Evolutionary conservation across 2,113 vertebrate genomes (phyloP), one percentile per base, ranked within the genome.

Genomic region (Ahaetulla prasina): DNA sequence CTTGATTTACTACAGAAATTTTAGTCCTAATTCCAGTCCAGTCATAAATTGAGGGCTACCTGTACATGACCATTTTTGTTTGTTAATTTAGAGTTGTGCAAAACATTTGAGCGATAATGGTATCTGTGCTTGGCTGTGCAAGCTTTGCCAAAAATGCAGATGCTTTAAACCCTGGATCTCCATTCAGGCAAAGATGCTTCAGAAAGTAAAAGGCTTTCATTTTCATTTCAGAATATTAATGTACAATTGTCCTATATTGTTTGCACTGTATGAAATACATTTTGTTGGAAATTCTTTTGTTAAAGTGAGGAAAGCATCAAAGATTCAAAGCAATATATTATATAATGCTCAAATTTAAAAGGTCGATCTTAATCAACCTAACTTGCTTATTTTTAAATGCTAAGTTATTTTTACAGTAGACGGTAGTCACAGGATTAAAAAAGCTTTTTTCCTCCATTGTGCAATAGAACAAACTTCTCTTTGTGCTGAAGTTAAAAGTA

Each of bases 401-500:
- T 80, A 60, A 89, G 35, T 89, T 43, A 45, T 85, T 50, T 57
- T 85, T 90, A 84, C 7, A 49, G 43, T 39, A 89, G 88, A 89
- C 45, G 50, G 27, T 74, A 57, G 80, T 43, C 39, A 89, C 55
- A 92, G n/a, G 35, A 85, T 54, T 87, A 91, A 95, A 98, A 98
- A 97, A 97, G 97, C 95, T 97, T 97, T 98, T 97, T 6, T 16
- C 3, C 23, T 25, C 57, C 14, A 95, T 97, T 95, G 95, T 94
- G 94, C 94, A 96, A 94, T 94, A 96, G 93, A 95, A 88, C 93
- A 84, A 54, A 80, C 90, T 95, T 96, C 94, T 94, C 93, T 96
- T 74, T 95, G 93, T 95, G 90, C 93, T 95, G 95, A 94, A 95
- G 97, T 90, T 95, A 97, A 95, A 96, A 95, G 91, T 91, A 92